Evolutionary conservation across 2,888 invertebrate genomes (phyloP).

Genomic region (Melanchra persicariae): DNA sequence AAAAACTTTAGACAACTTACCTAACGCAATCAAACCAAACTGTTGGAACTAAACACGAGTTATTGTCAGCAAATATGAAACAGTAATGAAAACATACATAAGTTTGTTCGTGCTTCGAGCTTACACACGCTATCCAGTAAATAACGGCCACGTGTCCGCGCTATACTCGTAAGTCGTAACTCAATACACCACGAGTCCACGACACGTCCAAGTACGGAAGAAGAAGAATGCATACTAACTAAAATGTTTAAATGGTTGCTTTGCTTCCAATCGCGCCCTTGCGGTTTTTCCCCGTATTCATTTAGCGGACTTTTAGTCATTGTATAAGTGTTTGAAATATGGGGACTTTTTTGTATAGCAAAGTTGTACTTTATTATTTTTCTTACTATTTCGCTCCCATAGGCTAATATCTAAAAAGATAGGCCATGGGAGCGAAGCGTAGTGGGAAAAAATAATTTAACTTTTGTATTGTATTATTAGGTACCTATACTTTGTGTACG

Average conservation of each 20-base stretch:
- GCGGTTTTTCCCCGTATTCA: constrained; percentile 26
- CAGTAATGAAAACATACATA: background rate
- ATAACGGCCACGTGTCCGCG: constrained; percentile 14
- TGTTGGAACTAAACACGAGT: background rate
- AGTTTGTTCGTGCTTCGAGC: background rate
- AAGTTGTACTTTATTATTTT: no score
- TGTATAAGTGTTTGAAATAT: background rate
- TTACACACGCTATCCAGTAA: background rate
- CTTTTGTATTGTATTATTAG: no score
- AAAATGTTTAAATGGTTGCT: background rate
- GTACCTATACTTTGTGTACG: no score
- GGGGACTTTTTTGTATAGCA: constrained; percentile 6
- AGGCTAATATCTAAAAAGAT: no score
- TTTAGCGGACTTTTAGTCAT: background rate
- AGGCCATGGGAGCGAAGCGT: no score
- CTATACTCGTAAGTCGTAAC: background rate
- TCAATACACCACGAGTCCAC: background rate
- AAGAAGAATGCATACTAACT: background rate
- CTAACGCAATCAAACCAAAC: constrained; percentile 10
- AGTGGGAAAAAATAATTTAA: no score
- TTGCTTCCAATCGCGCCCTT: background rate
- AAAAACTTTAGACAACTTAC: constrained; percentile 17
- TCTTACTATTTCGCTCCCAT: no score
- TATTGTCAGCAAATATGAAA: constrained; percentile 9
- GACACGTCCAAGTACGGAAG: background rate